These are phyloP conservation scores for Heliconius erato DNA, from an alignment of 2,888 invertebrate genomes.

Conservation along the genomic window DNA sequence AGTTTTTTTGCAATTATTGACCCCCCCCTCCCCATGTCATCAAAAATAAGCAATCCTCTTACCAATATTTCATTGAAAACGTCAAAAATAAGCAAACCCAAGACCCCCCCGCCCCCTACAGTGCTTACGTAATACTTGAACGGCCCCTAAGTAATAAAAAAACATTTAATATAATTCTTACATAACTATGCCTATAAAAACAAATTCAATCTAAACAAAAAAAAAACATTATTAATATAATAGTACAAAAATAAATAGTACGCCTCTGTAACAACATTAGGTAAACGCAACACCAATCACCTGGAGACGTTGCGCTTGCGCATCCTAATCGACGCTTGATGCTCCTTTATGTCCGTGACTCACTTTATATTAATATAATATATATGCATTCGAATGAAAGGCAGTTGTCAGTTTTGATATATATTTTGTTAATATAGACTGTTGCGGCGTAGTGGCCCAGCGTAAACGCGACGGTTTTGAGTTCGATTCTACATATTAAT, in stretches of 20 bases:
- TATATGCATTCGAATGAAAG: conserved; percentile 2
- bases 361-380: conserved; percentile 21
- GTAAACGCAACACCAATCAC: conserved; percentile 48
- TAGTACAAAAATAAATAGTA: conserved; percentile 7
- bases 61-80: too few species aligned
- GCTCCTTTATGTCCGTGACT: conserved; percentile 33
- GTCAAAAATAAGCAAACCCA: too few species aligned
- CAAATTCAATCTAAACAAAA: neutral
- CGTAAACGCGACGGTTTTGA: neutral
- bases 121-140: too few species aligned
- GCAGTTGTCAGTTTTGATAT: neutral
- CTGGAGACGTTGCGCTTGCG: conserved; percentile 49
- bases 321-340: conserved; percentile 52
- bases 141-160: too few species aligned
- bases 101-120: too few species aligned
- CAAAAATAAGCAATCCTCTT: too few species aligned
- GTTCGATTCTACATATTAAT: neutral
- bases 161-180: neutral
- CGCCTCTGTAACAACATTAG: conserved; percentile 53
- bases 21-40: too few species aligned
- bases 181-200: neutral
- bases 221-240: neutral
- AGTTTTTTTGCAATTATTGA: too few species aligned
- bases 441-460: neutral
- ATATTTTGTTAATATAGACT: neutral